Base-by-base conservation (phyloP, 2,797 vertebrate genomes). In the Eremophila alpestris region DNA sequence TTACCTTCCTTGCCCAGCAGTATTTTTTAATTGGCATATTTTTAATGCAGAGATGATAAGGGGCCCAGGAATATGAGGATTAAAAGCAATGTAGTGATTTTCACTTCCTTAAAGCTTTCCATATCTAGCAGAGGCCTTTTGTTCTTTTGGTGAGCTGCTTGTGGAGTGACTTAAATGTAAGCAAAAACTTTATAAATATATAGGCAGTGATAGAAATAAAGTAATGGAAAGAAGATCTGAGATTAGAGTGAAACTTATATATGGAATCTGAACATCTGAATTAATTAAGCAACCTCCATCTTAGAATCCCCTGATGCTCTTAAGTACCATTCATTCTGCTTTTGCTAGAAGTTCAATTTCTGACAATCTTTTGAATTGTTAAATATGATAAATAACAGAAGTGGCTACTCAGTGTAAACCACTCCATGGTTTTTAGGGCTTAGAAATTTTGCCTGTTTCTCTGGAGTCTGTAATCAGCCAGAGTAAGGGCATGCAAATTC, bases 31-130 rank as follows among this genome's bases (percentile, higher is more conserved):
- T 7, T 71, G 65, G 32, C 10, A 20, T 40, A 32, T 82, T 83
- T 82, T 87, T 79, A 93, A 82, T 58, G 45, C 30, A 76, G 62
- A 71, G 64, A 55, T 88, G 83, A 45, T 84, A 89, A 88, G 48
- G 45, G 36, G 68, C 32, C 9, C 13, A 8, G 11, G 34, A 78
- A 45, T 65, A 59, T 24, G 15, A 92, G 26, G 32, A 81, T 90
- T 91, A 67, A 89, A 63, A 87, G 41, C 40, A 49, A 38, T 29
- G 10, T 51, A 75, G n/a, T 80, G 41, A 83, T 92, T 96, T 95
- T 89, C 27, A 55, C 24, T 60, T 91, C 55, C 64, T 87, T 84
- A 70, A 88, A 63, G 40, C 40, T 91, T 95, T 76, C n/a, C 30
- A 5, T 62, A 36, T 77, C 49, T 87, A 49, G 75, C 16, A 88